Base-by-base conservation (phyloP, 2,797 vertebrate species). In the Anguilla obscura region DNA sequence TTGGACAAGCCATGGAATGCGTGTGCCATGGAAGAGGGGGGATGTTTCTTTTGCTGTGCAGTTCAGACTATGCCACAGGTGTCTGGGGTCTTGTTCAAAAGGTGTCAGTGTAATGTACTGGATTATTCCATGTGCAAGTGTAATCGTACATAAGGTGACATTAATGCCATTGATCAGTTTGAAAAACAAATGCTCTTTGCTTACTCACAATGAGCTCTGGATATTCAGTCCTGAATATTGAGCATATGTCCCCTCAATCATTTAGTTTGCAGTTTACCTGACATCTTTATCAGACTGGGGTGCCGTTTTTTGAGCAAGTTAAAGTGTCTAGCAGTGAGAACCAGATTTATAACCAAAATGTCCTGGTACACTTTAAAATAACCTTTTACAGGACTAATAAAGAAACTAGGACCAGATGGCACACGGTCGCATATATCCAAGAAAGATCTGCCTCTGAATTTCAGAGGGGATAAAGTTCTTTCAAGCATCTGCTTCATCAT, bases 1-100 rank as follows among this genome's bases (percentile, higher is more conserved):
- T 50, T n/a, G 63, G 69, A 10, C 2, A 74, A 74, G 85, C 66
- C n/a, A 48, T 54, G 66, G 85, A 86, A 86, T 86, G 63, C 30
- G 45, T 66, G 24, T 74, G 58, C 50, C 50, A 45, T 45, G 48
- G 5, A 10, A 21, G n/a, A 56, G 50, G 52, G 84, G 74, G 74
- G 4, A 45, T 79, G 18, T 79, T 18, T 79, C 8, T 45, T 45
- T 79, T 79, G 74, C 74, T 3, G 36, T 79, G 36, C 14, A 45
- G 14, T 79, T 79, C 36, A 79, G 74, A 40, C 33, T 36, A 45
- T 79, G 74, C 36, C 18, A 79, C 74, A 79, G 74, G 36, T 79
- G 36, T 4, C 33, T 79, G 14, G 74, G 33, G 21, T 50, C 45
- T 9, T 50, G 21, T 82, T 82, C 40, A 48, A 82, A 45, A 82